These are phyloP conservation scores for Philonicus albiceps DNA, from an alignment of 2,888 invertebrate genomes.

Conservation along the genomic window DNA sequence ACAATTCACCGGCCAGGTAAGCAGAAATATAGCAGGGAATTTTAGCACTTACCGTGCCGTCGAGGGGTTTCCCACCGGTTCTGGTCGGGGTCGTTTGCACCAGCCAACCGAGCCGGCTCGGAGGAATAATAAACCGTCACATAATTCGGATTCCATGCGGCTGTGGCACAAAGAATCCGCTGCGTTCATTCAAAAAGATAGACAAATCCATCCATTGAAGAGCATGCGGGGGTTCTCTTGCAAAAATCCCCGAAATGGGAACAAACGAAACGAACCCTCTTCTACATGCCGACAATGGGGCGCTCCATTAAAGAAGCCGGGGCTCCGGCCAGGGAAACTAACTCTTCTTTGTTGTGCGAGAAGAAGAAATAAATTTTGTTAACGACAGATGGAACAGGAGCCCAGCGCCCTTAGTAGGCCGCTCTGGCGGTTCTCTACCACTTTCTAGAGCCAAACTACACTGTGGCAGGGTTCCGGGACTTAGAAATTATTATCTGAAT, in stretches of 20 bases:
- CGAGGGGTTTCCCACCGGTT: background rate
- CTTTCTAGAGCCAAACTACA: background rate
- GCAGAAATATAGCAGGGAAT: constrained; percentile 48
- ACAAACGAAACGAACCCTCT: background rate
- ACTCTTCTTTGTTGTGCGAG: constrained; percentile 27
- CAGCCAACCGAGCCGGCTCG: background rate
- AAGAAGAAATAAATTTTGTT: constrained; percentile 44
- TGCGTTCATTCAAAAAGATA: background rate
- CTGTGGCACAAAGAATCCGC: background rate
- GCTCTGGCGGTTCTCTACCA: background rate
- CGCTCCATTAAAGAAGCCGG: background rate
- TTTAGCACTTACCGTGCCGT: constrained; percentile 8
- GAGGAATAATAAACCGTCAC: background rate
- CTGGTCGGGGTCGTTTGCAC: background rate
- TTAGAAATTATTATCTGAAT: background rate
- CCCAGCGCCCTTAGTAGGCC: background rate
- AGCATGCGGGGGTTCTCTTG: constrained; percentile 13
- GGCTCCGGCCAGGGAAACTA: background rate
- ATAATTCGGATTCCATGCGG: background rate
- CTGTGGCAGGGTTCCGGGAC: background rate
- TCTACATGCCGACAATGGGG: background rate
- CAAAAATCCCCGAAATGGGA: background rate
- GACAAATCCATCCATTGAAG: background rate
- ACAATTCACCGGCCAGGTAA: constrained; percentile 60
- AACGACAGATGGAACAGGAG: constrained; percentile 14